A percentile compares a stretch with the other conserved stretches of the same genome.
phyloP scores from a whole-genome alignment of 2,113 vertebrate genomes.

The Ahaetulla prasina region DNA sequence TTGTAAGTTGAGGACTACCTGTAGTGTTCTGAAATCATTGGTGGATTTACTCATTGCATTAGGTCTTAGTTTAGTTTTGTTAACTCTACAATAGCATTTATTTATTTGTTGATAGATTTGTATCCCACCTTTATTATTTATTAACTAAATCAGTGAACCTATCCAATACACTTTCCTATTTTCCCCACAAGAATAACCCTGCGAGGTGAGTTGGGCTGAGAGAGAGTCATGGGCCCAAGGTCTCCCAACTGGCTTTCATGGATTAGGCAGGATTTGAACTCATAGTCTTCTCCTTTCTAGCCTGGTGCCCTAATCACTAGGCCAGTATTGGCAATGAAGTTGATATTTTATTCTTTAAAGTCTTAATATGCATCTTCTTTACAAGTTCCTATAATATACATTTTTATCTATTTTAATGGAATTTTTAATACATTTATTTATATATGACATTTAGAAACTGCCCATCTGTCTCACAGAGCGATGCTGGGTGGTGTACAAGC shows the following conservation, averaged over 20 bases:
- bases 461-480: neutral
- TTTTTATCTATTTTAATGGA: neutral
- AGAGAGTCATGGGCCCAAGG: neutral
- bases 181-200: neutral
- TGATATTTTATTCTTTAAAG: neutral
- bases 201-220: neutral
- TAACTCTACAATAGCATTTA: neutral
- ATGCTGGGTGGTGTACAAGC: neutral
- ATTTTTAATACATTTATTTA: neutral
- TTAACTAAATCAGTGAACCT: neutral
- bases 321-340: neutral
- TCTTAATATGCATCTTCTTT: neutral
- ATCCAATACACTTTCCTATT: neutral
- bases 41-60: neutral
- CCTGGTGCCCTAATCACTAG: neutral
- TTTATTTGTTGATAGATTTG: neutral
- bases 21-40: neutral
- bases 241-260: neutral
- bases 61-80: neutral
- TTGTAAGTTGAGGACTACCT: too few species aligned
- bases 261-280: too few species aligned
- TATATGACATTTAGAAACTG: neutral
- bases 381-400: neutral
- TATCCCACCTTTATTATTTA: neutral
- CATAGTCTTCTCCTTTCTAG: neutral